Evolutionary conservation across 2,888 invertebrate species (phyloP), one percentile per base, ranked within the genome.

Genomic region (Drosophila longiperda): DNA sequence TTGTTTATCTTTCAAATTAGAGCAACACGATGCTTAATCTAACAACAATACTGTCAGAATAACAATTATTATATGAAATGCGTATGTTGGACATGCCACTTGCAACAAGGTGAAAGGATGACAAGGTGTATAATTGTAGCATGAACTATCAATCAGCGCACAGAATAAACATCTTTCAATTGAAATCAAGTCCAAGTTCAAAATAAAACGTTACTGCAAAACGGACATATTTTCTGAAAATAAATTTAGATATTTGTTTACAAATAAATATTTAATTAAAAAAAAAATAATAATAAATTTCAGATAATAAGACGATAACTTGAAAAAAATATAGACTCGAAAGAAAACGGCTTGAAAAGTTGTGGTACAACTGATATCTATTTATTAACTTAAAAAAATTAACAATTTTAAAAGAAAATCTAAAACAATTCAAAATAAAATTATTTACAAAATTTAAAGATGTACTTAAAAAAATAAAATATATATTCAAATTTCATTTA

Each of bases 1-100:
- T 85, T 45, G 68, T 89, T 85, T 82, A 58, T 78, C 61, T 74
- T 75, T 80, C 80, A 67, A 89, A 85, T 89, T 86, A 84, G 70
- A 71, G 59, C 75, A 65, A 42, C 66, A 53, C 55, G 20, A 38
- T 38, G 54, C 34, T 70, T 78, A 74, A 89, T 65, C 75, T 62
- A 81, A 87, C 60, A 58, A 89, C 67, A 84, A 89, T 84, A 87
- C 55, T 38, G 69, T 36, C 23, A 11, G 60, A 57, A 66, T 48
- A 57, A 40, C 45, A 55, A 60, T 63, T 50, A 23, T 12, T 36
- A 34, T 58, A 4, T 15, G 32, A 20, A 23, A 32, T 12, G 32
- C 34, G 12, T 32, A 11, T 32, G 17, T 8, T 15, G 15, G 11
- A 17, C 6, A 29, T 15, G 32, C 12, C 17, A 26, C 32, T 38